A percentile compares a stretch with the other conserved stretches of the same genome.
phyloP scores from a whole-genome alignment of 2,113 vertebrate genomes.

The Gadus macrocephalus region DNA sequence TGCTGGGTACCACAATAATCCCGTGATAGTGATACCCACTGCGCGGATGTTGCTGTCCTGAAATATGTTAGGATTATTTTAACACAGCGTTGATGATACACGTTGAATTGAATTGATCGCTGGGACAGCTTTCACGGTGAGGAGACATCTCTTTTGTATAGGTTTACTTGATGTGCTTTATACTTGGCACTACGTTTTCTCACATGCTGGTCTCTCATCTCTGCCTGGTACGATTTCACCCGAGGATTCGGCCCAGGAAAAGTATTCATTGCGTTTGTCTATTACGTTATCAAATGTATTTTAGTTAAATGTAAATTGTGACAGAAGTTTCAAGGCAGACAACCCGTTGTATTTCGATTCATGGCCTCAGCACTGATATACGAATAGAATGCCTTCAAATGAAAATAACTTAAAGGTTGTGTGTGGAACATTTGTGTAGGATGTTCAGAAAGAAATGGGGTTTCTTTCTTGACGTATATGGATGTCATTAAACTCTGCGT shows the following conservation, averaged over 20 bases:
- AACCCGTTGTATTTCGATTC: too few species aligned
- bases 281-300: too few species aligned
- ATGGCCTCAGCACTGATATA: too few species aligned
- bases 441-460: too few species aligned
- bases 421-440: too few species aligned
- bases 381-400: too few species aligned
- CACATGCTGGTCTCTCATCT: slow-evolving; percentile 1
- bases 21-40: background rate
- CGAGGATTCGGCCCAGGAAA: too few species aligned
- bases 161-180: background rate
- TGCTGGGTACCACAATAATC: slow-evolving; percentile 28
- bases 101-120: slow-evolving; percentile 13
- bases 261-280: too few species aligned
- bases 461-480: slow-evolving; percentile 2
- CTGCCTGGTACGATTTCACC: too few species aligned
- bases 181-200: background rate
- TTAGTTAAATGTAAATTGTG: too few species aligned
- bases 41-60: slow-evolving; percentile 25
- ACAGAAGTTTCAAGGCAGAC: too few species aligned
- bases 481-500: background rate
- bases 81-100: background rate
- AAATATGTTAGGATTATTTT: background rate
- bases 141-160: slow-evolving; percentile 1
- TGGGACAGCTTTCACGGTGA: slow-evolving; percentile 44
- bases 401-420: too few species aligned